Evolutionary conservation across 1,140 invertebrate genomes (phyloP), one percentile per base, ranked within the genome.

Genomic region (Macrobrachium nipponense): DNA sequence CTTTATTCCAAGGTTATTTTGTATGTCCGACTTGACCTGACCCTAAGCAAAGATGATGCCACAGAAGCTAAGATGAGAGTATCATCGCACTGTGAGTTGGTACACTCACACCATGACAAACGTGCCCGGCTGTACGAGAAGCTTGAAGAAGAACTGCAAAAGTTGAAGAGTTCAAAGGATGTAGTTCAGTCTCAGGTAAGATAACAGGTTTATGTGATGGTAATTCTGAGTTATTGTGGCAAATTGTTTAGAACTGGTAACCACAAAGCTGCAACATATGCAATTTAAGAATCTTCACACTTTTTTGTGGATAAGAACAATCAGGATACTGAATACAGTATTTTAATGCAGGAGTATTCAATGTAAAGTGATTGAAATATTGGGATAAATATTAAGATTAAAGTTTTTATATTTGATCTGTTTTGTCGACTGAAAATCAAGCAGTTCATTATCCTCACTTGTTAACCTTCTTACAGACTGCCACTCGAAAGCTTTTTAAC

Each of bases 1-100:
- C 58, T 64, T 80, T 51, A 14, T 60, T 60, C 58, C 61, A 89
- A 51, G 85, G 96, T 99, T 61, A 98, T 99, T 90, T 93, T 99
- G 89, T 98, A 98, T 92, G 96, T 99, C 68, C 93, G 98, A 82
- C 92, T 99, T 89, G 98, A 99, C 92, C 99, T 99, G 92, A 97
- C 97, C 76, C 97, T 99, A 88, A 93, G 91, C 90, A 88, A 93
- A 91, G 93, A 93, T 90, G 94, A 94, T 89, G 91, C 91, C 5
- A 87, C 83, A 5, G 89, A 89, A 73, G 86, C 87, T n/a, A 89
- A 88, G 70, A 89, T 89, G 88, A 80, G 87, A 7, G 86, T 93
- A 23, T 90, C 91, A 27, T 91, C 92, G 81, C 88, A 92, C 27
- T 89, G 93, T 78, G 93, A 93, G 88, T 90, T 91, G 51, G 92